Conservation (phyloP, 2,113 vertebrate species). For the Nycticebus coucang region DNA sequence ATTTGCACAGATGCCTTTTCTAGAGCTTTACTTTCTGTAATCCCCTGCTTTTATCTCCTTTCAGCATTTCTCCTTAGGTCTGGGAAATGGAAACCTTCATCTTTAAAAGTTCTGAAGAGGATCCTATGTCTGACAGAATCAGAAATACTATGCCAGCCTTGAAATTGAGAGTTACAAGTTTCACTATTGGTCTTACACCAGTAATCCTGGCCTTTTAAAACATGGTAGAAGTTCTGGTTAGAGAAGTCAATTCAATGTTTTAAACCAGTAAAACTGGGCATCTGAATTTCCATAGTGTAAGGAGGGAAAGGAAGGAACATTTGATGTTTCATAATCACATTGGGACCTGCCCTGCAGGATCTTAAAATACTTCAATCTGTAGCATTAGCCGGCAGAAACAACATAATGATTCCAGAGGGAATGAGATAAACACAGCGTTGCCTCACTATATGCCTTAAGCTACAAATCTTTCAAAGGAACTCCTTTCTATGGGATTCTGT, state of each 20-base stretch:
- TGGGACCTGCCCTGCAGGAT: neutral
- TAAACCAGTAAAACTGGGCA: neutral
- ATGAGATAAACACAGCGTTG: neutral
- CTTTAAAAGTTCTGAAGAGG: neutral
- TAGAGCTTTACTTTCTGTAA: no score
- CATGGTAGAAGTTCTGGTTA: neutral
- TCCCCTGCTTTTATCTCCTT: neutral
- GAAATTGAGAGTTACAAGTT: neutral
- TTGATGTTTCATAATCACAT: neutral
- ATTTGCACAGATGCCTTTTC: neutral
- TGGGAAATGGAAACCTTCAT: neutral
- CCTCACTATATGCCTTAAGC: neutral
- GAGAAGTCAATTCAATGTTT: neutral
- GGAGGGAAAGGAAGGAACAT: neutral
- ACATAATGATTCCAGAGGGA: neutral
- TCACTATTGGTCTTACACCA: neutral
- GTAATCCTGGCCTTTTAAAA: neutral
- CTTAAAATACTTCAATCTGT: neutral
- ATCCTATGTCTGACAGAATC: neutral
- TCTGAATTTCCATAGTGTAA: neutral
- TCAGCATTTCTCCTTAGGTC: neutral
- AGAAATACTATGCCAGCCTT: neutral
- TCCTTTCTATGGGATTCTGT: neutral
- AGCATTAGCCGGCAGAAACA: neutral
- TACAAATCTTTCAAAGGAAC: constrained; percentile 7